Evolutionary conservation across 2,113 vertebrate genomes (phyloP).

Genomic region (Damaliscus lunatus): DNA sequence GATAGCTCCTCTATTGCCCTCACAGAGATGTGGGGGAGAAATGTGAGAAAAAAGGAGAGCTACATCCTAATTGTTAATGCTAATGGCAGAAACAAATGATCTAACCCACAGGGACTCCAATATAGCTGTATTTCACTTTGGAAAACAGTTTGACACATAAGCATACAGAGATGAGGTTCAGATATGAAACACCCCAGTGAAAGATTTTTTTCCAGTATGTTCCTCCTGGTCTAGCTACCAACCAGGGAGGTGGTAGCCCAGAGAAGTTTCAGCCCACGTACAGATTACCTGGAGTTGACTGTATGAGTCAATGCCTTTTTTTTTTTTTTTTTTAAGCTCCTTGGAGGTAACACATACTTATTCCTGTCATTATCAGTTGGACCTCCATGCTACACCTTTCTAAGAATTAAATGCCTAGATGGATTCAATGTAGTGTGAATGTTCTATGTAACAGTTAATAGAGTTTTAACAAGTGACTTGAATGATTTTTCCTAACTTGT

Average conservation of each 20-base stretch:
- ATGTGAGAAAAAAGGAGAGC: neutral
- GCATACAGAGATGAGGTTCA: neutral
- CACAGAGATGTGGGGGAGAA: neutral
- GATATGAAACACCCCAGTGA: neutral
- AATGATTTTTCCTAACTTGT: slow-evolving; percentile 98
- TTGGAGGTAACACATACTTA: neutral
- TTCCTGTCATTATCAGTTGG: slow-evolving; percentile 33
- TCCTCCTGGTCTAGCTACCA: neutral
- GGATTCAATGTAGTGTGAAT: slow-evolving; percentile 85
- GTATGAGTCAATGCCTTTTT: neutral
- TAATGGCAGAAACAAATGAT: neutral
- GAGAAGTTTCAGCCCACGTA: neutral
- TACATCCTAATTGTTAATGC: neutral
- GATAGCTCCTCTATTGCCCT: neutral
- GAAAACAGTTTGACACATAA: neutral
- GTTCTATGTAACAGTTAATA: slow-evolving; percentile 90
- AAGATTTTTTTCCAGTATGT: neutral
- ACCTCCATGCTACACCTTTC: slow-evolving; percentile 67
- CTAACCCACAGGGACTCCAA: neutral
- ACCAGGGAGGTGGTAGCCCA: neutral
- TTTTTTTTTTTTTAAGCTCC: neutral
- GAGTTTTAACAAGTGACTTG: slow-evolving; percentile 94
- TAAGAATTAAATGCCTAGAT: slow-evolving; percentile 77
- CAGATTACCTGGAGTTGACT: neutral
- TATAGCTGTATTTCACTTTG: neutral